Evolutionary conservation across 2,113 vertebrate species (phyloP).

Genomic region (Centropus unirufus): DNA sequence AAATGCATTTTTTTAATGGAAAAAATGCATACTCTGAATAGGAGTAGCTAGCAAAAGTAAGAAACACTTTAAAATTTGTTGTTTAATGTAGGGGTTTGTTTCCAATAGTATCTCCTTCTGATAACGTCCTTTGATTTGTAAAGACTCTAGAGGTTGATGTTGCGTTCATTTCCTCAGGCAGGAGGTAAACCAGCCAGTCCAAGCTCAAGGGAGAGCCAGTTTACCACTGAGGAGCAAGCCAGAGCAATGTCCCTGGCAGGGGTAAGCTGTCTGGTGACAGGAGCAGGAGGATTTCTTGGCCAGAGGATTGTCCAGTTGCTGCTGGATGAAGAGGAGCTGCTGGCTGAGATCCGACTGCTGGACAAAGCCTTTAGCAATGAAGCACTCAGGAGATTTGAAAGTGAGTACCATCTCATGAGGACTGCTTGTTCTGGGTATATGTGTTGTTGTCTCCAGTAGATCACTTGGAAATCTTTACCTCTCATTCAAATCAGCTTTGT

Average conservation of each 20-base stretch:
- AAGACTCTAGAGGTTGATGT: not conserved
- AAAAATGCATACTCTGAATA: not conserved
- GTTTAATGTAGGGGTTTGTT: not conserved
- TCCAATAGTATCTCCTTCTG: not conserved
- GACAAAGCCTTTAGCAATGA: slow-evolving; percentile 79
- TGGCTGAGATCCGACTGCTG: slow-evolving; percentile 83
- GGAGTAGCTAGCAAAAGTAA: too few relatives aligned
- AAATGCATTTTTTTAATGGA: not conserved
- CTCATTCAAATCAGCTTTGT: not conserved
- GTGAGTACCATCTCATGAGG: slow-evolving; percentile 51
- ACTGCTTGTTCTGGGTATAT: rapidly evolving
- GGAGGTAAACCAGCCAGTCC: not conserved
- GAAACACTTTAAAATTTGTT: not conserved
- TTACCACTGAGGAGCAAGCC: rapidly evolving
- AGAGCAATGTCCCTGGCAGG: slow-evolving; percentile 76
- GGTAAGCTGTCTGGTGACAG: slow-evolving; percentile 88
- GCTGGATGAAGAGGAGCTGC: slow-evolving; percentile 80
- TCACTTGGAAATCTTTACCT: not conserved
- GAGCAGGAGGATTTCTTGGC: slow-evolving; percentile 90
- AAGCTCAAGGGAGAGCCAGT: not conserved
- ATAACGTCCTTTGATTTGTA: not conserved
- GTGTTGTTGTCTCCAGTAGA: not conserved
- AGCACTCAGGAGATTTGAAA: slow-evolving; percentile 38
- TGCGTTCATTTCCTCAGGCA: not conserved
- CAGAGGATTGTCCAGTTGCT: slow-evolving; percentile 80